Base-by-base conservation (phyloP, 2,113 vertebrate genomes). In the Elgaria multicarinata region DNA sequence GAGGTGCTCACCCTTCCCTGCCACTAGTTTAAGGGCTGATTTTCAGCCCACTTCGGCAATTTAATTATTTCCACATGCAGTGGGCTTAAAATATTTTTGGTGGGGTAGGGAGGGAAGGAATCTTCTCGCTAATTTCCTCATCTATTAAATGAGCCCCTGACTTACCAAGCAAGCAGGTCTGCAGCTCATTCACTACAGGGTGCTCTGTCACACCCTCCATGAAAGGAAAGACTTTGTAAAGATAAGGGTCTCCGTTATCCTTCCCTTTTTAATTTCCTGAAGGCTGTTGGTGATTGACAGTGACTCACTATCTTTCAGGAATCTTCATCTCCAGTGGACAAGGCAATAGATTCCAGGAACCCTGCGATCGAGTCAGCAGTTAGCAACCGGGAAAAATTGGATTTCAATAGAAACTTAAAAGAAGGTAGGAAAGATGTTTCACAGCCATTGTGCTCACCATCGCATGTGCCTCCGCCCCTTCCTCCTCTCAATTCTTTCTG, bases 391-490 rank as follows among this genome's bases (percentile, higher is more conserved):
- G 97, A 98, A 58, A 97, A 97, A 91, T 93, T 97, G 83, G 98
- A 98, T 67, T 97, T 97, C 94, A 98, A 97, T 62, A 97, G 95
- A 87, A 98, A 95, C 82, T 92, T 98, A 75, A 98, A 97, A 79
- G 98, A 98, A 93, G 98, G 99, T 99, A 85, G 93, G 96, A 16
- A 20, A 79, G 0, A 2, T 10, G 10, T 42, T 78, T 50, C 31
- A 42, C 22, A 62, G 31, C 46, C 55, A 13, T 66, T 55, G 58
- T 76, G n/a, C 77, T 44, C 31, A 33, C 24, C 46, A 16, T 83
- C 6, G 69, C 46, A n/a, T 31, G 20, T 39, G 14, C 2, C 39
- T 10, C 28, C 33, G 26, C 18, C 13, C 2, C 26, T n/a, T 78
- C 26, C 6, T 78, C 26, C 3, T 89, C 72, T 80, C 24, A 31